Evolutionary conservation across 2,797 vertebrate species (phyloP).

Genomic region (Cuniculus paca): DNA sequence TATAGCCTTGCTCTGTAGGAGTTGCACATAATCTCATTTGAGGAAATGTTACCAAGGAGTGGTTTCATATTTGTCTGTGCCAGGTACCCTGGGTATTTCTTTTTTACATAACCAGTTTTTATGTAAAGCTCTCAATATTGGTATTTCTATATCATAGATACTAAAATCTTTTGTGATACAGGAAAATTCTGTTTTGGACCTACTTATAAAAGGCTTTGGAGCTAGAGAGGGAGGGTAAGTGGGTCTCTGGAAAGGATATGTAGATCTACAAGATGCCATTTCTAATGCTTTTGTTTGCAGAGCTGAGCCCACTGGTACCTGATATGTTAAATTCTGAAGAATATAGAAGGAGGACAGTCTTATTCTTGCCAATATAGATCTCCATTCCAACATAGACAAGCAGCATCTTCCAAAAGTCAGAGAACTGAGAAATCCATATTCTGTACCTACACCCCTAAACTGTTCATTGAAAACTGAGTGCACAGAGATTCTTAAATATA

Average conservation of each 20-base stretch:
- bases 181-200: background rate
- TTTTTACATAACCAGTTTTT: conserved; percentile 31
- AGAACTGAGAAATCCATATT: conserved; percentile 31
- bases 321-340: conserved; percentile 53
- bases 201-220: conserved; percentile 37
- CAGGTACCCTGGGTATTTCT: background rate
- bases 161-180: conserved; percentile 38
- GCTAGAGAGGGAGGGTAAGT: background rate
- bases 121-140: conserved; percentile 22
- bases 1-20: conserved; percentile 1
- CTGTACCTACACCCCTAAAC: conserved; percentile 24
- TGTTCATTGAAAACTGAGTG: conserved; percentile 26
- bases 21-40: conserved; percentile 30
- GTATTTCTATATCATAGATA: background rate
- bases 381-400: conserved; percentile 66
- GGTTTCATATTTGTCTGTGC: background rate
- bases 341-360: conserved; percentile 58
- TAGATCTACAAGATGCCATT: conserved; percentile 24
- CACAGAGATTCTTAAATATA: background rate
- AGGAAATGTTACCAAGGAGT: conserved; percentile 36
- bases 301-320: conserved; percentile 56
- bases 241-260: conserved; percentile 13
- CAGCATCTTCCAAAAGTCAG: conserved; percentile 61
- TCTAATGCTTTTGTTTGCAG: conserved; percentile 18
- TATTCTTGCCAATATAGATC: conserved; percentile 24